Base-by-base conservation (phyloP, 2,797 vertebrate genomes). In the Coracias cyanogaster region DNA sequence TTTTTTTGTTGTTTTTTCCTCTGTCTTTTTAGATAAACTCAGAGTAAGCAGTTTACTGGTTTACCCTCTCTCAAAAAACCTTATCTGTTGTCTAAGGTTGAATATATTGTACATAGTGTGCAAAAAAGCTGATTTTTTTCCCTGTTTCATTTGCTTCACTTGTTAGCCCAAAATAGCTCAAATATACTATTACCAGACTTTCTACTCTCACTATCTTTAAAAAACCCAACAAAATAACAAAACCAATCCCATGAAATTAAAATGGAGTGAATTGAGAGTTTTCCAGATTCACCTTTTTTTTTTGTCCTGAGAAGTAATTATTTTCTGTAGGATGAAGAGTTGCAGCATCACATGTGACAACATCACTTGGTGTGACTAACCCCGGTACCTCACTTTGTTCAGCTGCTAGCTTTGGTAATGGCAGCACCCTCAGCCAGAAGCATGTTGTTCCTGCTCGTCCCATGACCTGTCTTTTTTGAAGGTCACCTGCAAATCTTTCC, bases 401-500 rank as follows among this genome's bases (percentile, higher is more conserved):
- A 66, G 39, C 43, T 51, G 31, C 39, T n/a, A 67, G 48, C n/a
- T 77, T 79, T 18, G 20, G 29, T 18, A 25, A 8, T 17, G 26
- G 18, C 67, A 92, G 67, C 52, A 26, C 10, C 17, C 22, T n/a
- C 67, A 66, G 73, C 19, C 11, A 43, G 79, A 61, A 57, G 12
- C 5, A 0, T 0, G 0, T 20, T 25, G 33, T 9, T 66, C 52
- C 43, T 70, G 52, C 18, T 31, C 45, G 35, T 65, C 37, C 28
- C 7, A 3, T 52, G 52, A 33, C 41, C 62, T 37, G 4, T 29
- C 43, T 25, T 66, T 55, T 15, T n/a, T 55, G 58, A 14, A 67
- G n/a, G 51, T 52, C 84, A 71, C 41, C 19, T 46, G 29, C 22
- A 51, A 90, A 46, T 52, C 49, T n/a, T 71, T 49, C 58, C 2